Base-by-base conservation (phyloP, 2,797 vertebrate species). In the Leucoraja ocellata region DNA sequence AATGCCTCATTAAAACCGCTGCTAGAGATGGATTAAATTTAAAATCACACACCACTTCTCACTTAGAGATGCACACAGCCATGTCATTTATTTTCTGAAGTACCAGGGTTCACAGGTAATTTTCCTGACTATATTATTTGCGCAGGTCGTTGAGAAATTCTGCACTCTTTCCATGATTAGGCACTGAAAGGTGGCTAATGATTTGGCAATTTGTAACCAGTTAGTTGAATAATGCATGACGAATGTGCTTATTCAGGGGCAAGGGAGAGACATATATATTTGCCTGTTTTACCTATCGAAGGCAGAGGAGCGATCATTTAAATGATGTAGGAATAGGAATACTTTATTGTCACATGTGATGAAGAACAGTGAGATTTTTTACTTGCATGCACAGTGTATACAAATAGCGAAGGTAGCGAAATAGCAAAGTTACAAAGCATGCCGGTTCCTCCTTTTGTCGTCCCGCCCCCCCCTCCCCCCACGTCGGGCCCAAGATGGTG, bases 1-100 rank as follows among this genome's bases (percentile, higher is more conserved):
- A 88, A 88, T 68, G 84, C 61, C 84, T 68, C 63, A 88, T 88
- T 88, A 68, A 36, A 88, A 65, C 63, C 68, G 84, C 84, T 88
- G 84, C 3, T 16, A 65, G 84, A 88, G 28, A 36, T 65, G 36
- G 61, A 65, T 68, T 88, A 88, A 88, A 88, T 88, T 88, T 65
- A 68, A 88, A 88, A 68, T 88, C n/a, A 14, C 16, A 36, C 63
- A 11, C n/a, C n/a, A 36, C 63, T 36, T 88, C 61, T 63, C 61
- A 68, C 63, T 88, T 63, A 88, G 63, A 65, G 28, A 32, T 63
- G 84, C 28, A 28, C 61, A 88, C 10, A 63, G 76, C 83, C 25
- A 86, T 7, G 14, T 25, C 18, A n/a, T 88, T 88, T 88, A 88
- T 86, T 54, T 14, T 86, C 54, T n/a, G 23, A 63, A 86, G 76